Percentiles rank a stretch among this genome's conserved stretches.
These are phyloP conservation scores for Scelioninae gen. 2 DNA, from an alignment of 2,888 invertebrate species.

Conservation along the genomic window DNA sequence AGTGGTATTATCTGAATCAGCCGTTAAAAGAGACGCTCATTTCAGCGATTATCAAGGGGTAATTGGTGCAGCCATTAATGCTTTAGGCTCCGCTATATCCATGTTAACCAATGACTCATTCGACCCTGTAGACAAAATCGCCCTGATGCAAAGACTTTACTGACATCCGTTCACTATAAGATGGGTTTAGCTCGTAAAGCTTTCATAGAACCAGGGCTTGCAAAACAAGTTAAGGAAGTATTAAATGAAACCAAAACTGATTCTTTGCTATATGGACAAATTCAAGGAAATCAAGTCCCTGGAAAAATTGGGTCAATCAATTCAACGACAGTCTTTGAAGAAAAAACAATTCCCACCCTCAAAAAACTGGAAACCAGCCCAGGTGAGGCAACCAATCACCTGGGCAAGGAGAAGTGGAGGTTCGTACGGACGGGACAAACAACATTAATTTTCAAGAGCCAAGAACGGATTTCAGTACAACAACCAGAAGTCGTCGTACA, in stretches of 20 bases:
- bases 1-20: neutral
- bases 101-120: neutral
- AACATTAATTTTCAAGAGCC: conserved; percentile 6
- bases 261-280: conserved; percentile 2
- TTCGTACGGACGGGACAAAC: conserved; percentile 23
- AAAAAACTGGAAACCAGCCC: conserved; percentile 22
- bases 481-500: conserved; percentile 5
- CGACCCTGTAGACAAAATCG: conserved; percentile 3
- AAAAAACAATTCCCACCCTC: no score
- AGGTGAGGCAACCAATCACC: neutral
- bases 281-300: conserved; percentile 8
- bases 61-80: neutral
- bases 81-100: conserved; percentile 1
- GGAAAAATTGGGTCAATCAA: conserved; percentile 1
- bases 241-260: conserved; percentile 2
- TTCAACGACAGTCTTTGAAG: no score
- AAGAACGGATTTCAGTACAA: neutral
- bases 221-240: conserved; percentile 13
- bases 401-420: conserved; percentile 4
- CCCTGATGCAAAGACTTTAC: conserved; percentile 1
- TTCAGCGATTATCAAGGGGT: neutral
- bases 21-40: conserved; percentile 3
- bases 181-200: neutral
- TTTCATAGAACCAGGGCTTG: conserved; percentile 15
- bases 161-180: neutral